These are phyloP conservation scores for mouse (Mus musculus) DNA, from an alignment of 2,113 vertebrate species.

Conservation along the genomic window GRCm39 chr9:90004501-90005000, in stretches of 20 bases:
- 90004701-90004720: neutral
- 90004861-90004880: neutral
- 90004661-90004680: neutral
- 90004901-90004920: neutral
- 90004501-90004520: neutral
- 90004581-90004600: neutral
- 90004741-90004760: neutral
- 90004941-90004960: neutral
- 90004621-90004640: neutral
- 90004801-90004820: fast-evolving
- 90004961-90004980: neutral
- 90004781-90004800: no score
- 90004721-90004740: neutral
- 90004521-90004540: neutral
- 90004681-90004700: neutral
- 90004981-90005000: neutral
- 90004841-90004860: fast-evolving
- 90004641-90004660: neutral
- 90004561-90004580: no score
- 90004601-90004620: neutral
- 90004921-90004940: neutral
- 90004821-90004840: neutral
- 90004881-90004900: neutral
- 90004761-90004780: neutral
- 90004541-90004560: neutral